A percentile compares a stretch with the other conserved stretches of the same genome.
phyloP scores from a whole-genome alignment of 2,888 invertebrate genomes.

The Anodontia alba region DNA sequence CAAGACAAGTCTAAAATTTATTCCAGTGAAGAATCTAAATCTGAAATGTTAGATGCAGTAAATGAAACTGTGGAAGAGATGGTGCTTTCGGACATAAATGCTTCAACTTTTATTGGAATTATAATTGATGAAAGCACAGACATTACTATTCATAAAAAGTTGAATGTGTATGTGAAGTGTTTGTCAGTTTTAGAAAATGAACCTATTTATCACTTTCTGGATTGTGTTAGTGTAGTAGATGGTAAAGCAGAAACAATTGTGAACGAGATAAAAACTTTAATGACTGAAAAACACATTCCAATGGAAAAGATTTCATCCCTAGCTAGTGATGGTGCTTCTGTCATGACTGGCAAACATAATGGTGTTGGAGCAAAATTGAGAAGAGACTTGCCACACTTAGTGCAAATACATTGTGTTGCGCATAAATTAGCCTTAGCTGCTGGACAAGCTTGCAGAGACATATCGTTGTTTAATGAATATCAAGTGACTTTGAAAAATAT shows the following conservation, averaged over 20 bases:
- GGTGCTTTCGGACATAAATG: constrained; percentile 21
- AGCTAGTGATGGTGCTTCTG: constrained; percentile 49
- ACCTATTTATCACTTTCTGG: constrained; percentile 35
- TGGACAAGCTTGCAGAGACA: constrained; percentile 39
- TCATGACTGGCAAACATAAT: constrained; percentile 38
- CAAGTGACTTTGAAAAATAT: constrained; percentile 35
- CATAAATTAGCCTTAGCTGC: constrained; percentile 48
- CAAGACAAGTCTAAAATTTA: constrained; percentile 30
- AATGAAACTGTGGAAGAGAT: constrained; percentile 16
- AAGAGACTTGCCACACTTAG: constrained; percentile 12
- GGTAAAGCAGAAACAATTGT: constrained; percentile 44
- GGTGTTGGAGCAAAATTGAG: constrained; percentile 37
- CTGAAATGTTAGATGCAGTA: constrained; percentile 42
- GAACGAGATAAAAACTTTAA: constrained; percentile 14
- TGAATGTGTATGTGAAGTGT: constrained; percentile 43
- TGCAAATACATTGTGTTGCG: constrained; percentile 49
- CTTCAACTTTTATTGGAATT: constrained; percentile 36
- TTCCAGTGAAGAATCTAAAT: constrained; percentile 21
- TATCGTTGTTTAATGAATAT: constrained; percentile 22
- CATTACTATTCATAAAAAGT: constrained; percentile 44
- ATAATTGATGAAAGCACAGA: constrained; percentile 45
- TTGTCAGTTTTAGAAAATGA: constrained; percentile 13
- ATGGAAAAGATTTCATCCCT: neutral
- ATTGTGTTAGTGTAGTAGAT: constrained; percentile 30
- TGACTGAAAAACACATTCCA: neutral